Conservation (phyloP, 1,140 invertebrate genomes). For the Nylanderia fulva region DNA sequence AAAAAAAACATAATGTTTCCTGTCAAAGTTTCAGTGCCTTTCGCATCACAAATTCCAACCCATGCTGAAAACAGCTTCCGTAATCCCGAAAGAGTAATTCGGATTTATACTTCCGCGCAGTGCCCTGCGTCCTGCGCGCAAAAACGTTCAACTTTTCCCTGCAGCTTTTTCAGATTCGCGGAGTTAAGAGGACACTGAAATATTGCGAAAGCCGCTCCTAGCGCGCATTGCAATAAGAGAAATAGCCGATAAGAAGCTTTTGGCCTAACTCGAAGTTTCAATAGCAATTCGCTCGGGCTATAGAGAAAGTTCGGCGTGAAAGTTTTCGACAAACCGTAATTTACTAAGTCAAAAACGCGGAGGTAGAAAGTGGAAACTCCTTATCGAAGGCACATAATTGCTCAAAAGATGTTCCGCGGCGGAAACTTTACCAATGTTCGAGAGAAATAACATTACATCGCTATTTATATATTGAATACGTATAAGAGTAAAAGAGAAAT, state of each 20-base stretch:
- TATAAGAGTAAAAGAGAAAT: no score
- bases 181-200: constrained; percentile 62
- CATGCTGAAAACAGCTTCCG: constrained; percentile 53
- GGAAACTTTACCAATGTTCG: constrained; percentile 51
- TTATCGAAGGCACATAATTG: constrained; percentile 58
- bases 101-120: constrained; percentile 40
- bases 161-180: constrained; percentile 34
- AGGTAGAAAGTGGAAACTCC: constrained; percentile 47
- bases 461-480: not conserved
- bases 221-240: constrained; percentile 71
- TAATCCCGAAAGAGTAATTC: constrained; percentile 59
- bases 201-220: constrained; percentile 63
- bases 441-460: constrained; percentile 10
- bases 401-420: constrained; percentile 51
- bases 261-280: constrained; percentile 65
- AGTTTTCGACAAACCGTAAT: constrained; percentile 67
- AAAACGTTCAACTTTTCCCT: constrained; percentile 49
- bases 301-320: constrained; percentile 65
- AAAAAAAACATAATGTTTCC: constrained; percentile 55
- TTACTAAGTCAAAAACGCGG: constrained; percentile 42
- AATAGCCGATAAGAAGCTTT: constrained; percentile 73
- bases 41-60: constrained; percentile 58
- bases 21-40: constrained; percentile 49
- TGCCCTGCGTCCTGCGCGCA: constrained; percentile 21
- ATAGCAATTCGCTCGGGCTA: constrained; percentile 70